phyloP scores from a whole-genome alignment of 2,113 vertebrate genomes.

The Shinisaurus crocodilurus region DNA sequence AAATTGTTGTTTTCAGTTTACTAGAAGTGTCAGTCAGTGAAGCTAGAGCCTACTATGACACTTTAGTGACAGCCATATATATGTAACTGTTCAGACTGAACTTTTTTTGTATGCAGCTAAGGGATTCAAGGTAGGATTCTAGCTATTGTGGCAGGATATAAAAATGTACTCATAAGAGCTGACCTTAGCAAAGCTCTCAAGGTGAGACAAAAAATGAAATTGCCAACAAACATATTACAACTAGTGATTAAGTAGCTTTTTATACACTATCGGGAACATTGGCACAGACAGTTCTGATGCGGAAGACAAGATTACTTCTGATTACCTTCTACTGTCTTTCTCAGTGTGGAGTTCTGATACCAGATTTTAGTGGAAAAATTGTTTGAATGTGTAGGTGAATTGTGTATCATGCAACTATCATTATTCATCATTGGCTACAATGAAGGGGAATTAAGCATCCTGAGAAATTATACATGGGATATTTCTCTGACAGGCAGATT shows the following conservation, averaged over 20 bases:
- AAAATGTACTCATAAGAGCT: slow-evolving; percentile 61
- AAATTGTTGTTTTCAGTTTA: slow-evolving; percentile 44
- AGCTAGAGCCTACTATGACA: slow-evolving; percentile 44
- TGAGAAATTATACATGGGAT: slow-evolving; percentile 49
- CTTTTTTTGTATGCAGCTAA: slow-evolving; percentile 59
- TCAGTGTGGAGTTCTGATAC: slow-evolving; percentile 38
- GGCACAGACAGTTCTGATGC: slow-evolving; percentile 44
- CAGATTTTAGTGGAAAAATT: slow-evolving; percentile 49
- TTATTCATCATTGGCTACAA: slow-evolving; percentile 27
- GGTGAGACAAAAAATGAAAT: slow-evolving; percentile 65
- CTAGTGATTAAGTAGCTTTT: slow-evolving; percentile 60
- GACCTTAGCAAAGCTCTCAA: slow-evolving; percentile 68
- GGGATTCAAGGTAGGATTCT: slow-evolving; percentile 65
- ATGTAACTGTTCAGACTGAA: slow-evolving; percentile 52
- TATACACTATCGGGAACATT: slow-evolving; percentile 44
- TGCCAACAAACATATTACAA: slow-evolving; percentile 63
- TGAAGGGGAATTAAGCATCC: slow-evolving; percentile 32
- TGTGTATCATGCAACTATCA: slow-evolving; percentile 13
- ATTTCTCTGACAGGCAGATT: slow-evolving; percentile 43
- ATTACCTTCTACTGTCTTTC: slow-evolving; percentile 38
- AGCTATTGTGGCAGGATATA: slow-evolving; percentile 58
- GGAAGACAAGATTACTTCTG: slow-evolving; percentile 55
- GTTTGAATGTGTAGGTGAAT: slow-evolving; percentile 40
- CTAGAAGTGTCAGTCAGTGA: slow-evolving; percentile 59
- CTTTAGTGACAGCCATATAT: slow-evolving; percentile 63